These are phyloP conservation scores for Epinephelus awoara DNA, from an alignment of 2,797 vertebrate species.

Conservation along the genomic window DNA sequence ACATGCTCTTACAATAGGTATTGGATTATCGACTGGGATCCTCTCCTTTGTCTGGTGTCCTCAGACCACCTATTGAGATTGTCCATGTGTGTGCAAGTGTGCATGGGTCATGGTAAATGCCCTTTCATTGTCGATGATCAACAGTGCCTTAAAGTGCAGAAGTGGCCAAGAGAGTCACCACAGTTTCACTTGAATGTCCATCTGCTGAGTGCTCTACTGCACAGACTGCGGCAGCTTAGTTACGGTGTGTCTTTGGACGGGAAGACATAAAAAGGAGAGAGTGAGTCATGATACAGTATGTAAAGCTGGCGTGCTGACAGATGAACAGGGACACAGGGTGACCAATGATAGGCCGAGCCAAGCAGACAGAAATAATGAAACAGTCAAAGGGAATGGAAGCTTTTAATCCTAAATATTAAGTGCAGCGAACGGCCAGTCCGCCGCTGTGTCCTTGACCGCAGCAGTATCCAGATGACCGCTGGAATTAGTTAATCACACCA, in stretches of 20 bases:
- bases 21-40: slow-evolving; percentile 65
- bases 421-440: slow-evolving; percentile 25
- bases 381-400: slow-evolving; percentile 39
- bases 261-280: background rate
- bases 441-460: slow-evolving; percentile 64
- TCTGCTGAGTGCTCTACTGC: slow-evolving; percentile 36
- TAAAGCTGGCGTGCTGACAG: slow-evolving; percentile 19
- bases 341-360: slow-evolving; percentile 16
- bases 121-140: slow-evolving; percentile 63
- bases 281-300: slow-evolving; percentile 12
- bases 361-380: slow-evolving; percentile 49
- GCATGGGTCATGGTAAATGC: slow-evolving; percentile 46
- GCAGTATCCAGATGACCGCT: slow-evolving; percentile 63
- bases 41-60: slow-evolving; percentile 51
- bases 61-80: slow-evolving; percentile 56
- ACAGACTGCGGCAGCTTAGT: slow-evolving; percentile 16
- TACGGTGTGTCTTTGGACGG: background rate
- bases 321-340: slow-evolving; percentile 8
- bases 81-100: slow-evolving; percentile 35
- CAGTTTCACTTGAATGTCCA: slow-evolving; percentile 38
- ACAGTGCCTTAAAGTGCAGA: slow-evolving; percentile 62
- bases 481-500: slow-evolving; percentile 64
- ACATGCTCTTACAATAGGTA: slow-evolving; percentile 55
- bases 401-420: slow-evolving; percentile 70
- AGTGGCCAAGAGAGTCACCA: slow-evolving; percentile 36